Evolutionary conservation across 2,888 invertebrate genomes (phyloP), one percentile per base, ranked within the genome.

Genomic region (Ferdinandea cuprea): DNA sequence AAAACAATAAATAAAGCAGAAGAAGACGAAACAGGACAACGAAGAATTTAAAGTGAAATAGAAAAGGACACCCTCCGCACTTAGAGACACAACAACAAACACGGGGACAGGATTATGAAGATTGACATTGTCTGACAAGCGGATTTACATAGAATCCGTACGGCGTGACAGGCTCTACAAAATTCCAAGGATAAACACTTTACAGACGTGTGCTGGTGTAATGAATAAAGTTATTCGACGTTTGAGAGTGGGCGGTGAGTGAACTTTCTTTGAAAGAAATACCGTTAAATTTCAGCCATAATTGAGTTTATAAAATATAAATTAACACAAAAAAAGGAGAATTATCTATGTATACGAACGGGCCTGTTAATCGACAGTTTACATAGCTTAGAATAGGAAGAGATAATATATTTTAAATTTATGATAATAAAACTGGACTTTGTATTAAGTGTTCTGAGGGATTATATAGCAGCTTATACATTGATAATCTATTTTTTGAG

Each of bases 1-100:
- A 25, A 54, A 28, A 3, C 42, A 54, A 71, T 19, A 40, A 50
- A 50, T 13, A 15, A 59, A 21, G 13, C 8, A 17, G 42, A 15
- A 5, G 28, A 35, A 28, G 32, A 58, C 6, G 11, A 30, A 48
- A 63, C 30, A 37, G 9, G 17, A 40, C 30, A 50, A 32, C 50
- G 25, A 37, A 56, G 74, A 76, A 76, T 68, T 59, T 76, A 32
- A 58, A 74, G 58, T 66, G 58, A 66, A 74, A 58, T 58, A 30
- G 65, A 74, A 74, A 65, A 58, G 46, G 59, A 40, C 54, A 65
- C 48, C 19, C 46, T 58, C 25, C 42, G 28, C 32, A 40, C 11
- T 15, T n/a, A 11, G n/a, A 35, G 56, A 21, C 52, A 35, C 9
- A 15, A 19, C 15, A 13, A 9, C 40, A 32, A 35, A n/a, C 30